phyloP scores from a whole-genome alignment of 2,888 invertebrate genomes.

The Spodoptera exigua region DNA sequence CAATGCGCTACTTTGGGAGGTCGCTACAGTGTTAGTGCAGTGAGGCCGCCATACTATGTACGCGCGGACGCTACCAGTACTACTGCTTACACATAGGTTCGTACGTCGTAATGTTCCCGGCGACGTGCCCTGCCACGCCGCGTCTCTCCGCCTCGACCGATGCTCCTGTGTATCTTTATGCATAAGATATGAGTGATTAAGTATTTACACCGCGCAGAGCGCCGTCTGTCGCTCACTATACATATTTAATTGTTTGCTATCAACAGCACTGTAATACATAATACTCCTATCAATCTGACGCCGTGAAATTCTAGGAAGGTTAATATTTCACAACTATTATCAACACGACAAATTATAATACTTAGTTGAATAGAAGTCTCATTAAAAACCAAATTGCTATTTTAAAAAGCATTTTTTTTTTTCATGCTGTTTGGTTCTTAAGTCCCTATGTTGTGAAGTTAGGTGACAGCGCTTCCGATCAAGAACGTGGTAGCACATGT shows the following conservation, averaged over 20 bases:
- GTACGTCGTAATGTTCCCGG: slow-evolving; percentile 15
- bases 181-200: slow-evolving; percentile 31
- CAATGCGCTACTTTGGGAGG: slow-evolving; percentile 15
- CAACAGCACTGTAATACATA: too few relatives aligned
- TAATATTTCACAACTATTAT: too few relatives aligned
- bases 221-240: slow-evolving; percentile 23
- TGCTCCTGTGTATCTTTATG: slow-evolving; percentile 24
- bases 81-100: slow-evolving; percentile 13
- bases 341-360: too few relatives aligned
- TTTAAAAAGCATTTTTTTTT: too few relatives aligned
- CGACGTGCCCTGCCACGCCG: slow-evolving; percentile 20
- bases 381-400: too few relatives aligned
- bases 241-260: slow-evolving; percentile 26
- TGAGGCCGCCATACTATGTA: slow-evolving; percentile 23
- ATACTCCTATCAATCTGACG: too few relatives aligned
- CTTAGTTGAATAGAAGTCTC: too few relatives aligned
- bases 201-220: slow-evolving; percentile 18
- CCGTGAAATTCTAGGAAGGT: too few relatives aligned
- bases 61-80: slow-evolving; percentile 14
- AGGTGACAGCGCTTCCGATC: too few relatives aligned
- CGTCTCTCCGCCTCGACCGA: slow-evolving; percentile 6
- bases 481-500: too few relatives aligned
- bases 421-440: too few relatives aligned
- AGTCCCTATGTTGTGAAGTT: too few relatives aligned
- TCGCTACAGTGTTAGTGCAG: slow-evolving; percentile 38